Base-by-base conservation (phyloP, 2,797 vertebrate genomes). In the Acanthis flammea region DNA sequence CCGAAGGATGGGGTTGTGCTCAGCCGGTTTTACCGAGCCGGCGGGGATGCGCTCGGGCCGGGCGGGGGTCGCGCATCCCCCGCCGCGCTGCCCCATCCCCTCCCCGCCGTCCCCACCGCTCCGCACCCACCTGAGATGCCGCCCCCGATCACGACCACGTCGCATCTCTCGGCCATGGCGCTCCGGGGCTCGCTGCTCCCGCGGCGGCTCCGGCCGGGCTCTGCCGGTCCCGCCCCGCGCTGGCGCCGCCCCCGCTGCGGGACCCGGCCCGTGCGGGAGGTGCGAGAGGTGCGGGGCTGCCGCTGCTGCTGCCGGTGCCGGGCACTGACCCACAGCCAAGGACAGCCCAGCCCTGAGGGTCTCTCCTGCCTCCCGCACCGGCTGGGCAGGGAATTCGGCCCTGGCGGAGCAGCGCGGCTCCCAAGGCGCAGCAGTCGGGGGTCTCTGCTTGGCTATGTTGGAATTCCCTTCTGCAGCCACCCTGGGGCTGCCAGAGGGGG, bases 101-200 rank as follows among this genome's bases (percentile, higher is more conserved):
- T 31, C 31, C 12, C 33, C 23, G 33, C 55, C 55, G 19, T 17
- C 45, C 5, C 17, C 39, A 8, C 48, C 35, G 58, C 3, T 55
- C 54, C 54, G 23, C 50, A 81, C 89, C 50, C 55, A 99, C 99
- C 99, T 98, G 99, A 99, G 92, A 99, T 98, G 75, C 99, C 99
- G 86, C 98, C 99, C 80, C 99, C 99, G 94, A 99, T 96, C 94
- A 99, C 99, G 24, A 99, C 94, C 75, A 99, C 99, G 22, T 99
- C 99, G 97, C 96, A 98, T 83, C 96, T 97, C 98, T 97, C 97
- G 91, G 98, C 98, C 95, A 98, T 98, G 98, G 97, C 97, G 33
- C 61, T 31, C 16, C 55, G 55, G 55, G 55, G 3, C 65, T 5
- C 54, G 7, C 22, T 48, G 50, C 33, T 73, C 58, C 80, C 23